Base-by-base conservation (phyloP, 2,888 invertebrate genomes). In the Pollenia labialis region DNA sequence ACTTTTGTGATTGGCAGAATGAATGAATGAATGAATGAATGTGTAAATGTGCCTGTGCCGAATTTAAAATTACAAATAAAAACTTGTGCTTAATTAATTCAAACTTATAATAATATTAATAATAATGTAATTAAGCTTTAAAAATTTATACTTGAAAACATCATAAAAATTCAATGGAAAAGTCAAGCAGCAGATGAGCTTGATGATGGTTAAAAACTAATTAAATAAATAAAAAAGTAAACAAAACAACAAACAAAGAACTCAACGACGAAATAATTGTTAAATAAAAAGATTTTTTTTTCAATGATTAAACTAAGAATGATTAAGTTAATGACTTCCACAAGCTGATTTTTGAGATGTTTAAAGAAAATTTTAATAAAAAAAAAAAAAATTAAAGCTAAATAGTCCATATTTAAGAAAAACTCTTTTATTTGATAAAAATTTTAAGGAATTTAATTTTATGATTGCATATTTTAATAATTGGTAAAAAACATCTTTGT, bases 51-150 rank as follows among this genome's bases (percentile, higher is more conserved):
- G n/a, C n/a, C 52, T 52, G 7, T 52, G 1, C n/a, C 7, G n/a
- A 52, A 52, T 52, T 12, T 52, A 10, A 52, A 46, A 56, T 18
- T 4, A 72, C 12, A 46, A n/a, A 50, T 14, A 32, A 58, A 68
- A 48, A 68, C 4, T 48, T 68, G 8, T 48, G 56, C 56, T 77
- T 77, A 77, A 77, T 68, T 77, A 68, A 77, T 68, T 68, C 46
- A 14, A 79, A 60, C 4, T 32, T 32, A 74, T 12, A 32, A 74
- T 48, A n/a, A 14, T 66, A 44, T 54, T 44, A 44, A 64, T 32
- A 64, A 76, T 10, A 76, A 66, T 84, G 50, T 85, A 85, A 81
- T 85, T 85, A 76, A 85, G 52, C 85, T 81, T 81, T 66, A 71
- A 74, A 32, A 46, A 11, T 81, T 85, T 77, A 77, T 85, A 77